Evolutionary conservation across 2,797 vertebrate species (phyloP).

Genomic region (Halcyon badia): DNA sequence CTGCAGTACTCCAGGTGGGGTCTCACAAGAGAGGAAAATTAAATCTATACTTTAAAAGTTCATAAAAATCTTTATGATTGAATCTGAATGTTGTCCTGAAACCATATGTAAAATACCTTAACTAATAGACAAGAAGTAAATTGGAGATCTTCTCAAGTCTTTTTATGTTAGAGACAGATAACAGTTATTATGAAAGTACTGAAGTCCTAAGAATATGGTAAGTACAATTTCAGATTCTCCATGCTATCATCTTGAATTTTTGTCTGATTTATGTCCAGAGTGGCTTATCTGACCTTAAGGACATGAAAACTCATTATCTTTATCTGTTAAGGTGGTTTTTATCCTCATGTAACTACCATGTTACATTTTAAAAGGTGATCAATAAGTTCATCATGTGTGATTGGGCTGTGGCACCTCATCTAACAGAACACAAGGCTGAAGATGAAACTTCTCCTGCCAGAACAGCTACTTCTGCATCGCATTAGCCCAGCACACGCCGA

Average conservation of each 20-base stretch:
- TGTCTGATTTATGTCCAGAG: background rate
- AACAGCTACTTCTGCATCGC: background rate
- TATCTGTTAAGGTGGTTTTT: background rate
- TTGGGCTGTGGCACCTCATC: background rate
- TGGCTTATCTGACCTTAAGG: background rate
- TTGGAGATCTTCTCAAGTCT: background rate
- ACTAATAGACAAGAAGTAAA: background rate
- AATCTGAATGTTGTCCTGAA: background rate
- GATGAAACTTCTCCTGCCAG: background rate
- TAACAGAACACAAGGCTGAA: background rate
- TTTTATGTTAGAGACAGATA: background rate
- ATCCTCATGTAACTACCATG: background rate
- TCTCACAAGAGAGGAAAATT: background rate
- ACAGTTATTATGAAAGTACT: background rate
- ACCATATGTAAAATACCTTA: background rate
- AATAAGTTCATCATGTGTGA: fast-evolving
- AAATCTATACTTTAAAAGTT: background rate
- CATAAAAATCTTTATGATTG: background rate
- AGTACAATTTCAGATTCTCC: background rate
- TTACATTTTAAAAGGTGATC: background rate
- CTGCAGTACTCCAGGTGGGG: no score
- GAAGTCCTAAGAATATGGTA: background rate
- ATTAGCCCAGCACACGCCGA: fast-evolving
- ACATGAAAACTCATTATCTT: background rate
- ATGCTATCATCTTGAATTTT: background rate